Evolutionary conservation across 2,888 invertebrate genomes (phyloP), one percentile per base, ranked within the genome.

Genomic region (Heteromurus nitidus): DNA sequence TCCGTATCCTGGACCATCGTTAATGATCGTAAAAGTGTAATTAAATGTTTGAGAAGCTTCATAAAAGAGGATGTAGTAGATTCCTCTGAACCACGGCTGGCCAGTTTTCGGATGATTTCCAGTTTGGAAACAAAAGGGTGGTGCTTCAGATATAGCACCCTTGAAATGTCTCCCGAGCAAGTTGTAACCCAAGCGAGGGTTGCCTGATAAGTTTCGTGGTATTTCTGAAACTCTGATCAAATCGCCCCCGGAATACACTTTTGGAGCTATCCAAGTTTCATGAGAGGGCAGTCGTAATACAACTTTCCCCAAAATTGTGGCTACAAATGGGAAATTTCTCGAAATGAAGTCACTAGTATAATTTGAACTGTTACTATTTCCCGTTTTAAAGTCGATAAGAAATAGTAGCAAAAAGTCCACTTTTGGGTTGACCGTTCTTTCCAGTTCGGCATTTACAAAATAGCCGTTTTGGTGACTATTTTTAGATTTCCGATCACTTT

Each of bases 1-100:
- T n/a, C 81, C 83, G 20, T 81, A 81, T 26, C 81, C 76, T 20
- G 64, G 11, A 1, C 73, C 80, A 0, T 73, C 73, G 47, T 81
- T 73, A 1, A 53, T 55, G 0, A 64, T 58, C 2, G 64, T 28
- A 30, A 60, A 81, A 0, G 81, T 81, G 31, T 69, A 83, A 42
- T 83, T 83, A 30, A 81, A 83, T 13, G 50, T 16, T 20, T 16
- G 68, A 44, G 64, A 16, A 0, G 22, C 24, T 11, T 47, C 22
- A 13, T 31, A 16, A 2, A 74, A 16, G 16, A 74, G 20, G n/a
- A 64, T 64, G 31, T 16, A 9, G 53, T 64, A 64, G 28, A 18
- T 22, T 9, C 74, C 77, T 60, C 62, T 68, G 5, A 69, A 62
- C 5, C 30, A 31, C 9, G 53, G n/a, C 2, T 26, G 5, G 7